Conservation (phyloP, 2,888 invertebrate species). For the Lapara coniferarum region DNA sequence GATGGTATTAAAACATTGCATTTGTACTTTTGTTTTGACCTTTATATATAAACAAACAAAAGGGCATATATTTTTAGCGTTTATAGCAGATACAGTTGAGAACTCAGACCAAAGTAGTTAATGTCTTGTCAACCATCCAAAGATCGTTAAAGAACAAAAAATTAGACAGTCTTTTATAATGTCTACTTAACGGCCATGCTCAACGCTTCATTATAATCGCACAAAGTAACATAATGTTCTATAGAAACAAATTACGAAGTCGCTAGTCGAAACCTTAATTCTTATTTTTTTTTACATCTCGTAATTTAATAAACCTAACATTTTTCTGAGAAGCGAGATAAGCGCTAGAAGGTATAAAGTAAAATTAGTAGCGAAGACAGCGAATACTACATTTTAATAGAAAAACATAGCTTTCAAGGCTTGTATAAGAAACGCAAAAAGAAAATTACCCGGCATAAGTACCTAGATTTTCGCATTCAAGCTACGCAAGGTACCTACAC, state of each 20-base stretch:
- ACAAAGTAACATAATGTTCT: not conserved
- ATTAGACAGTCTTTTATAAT: not conserved
- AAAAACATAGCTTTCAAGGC: not conserved
- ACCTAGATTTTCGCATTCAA: not conserved
- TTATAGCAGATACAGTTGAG: not conserved
- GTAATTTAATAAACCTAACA: not conserved
- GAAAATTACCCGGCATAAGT: not conserved
- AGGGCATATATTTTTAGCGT: constrained; percentile 3
- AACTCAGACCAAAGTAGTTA: not conserved
- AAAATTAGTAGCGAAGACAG: not conserved
- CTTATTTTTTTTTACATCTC: not conserved
- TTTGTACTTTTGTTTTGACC: not conserved
- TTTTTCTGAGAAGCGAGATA: constrained; percentile 5
- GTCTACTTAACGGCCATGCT: no score
- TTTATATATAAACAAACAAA: not conserved
- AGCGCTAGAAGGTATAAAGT: not conserved
- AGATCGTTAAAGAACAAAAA: not conserved
- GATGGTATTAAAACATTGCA: no score
- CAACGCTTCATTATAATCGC: not conserved
- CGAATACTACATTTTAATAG: not conserved
- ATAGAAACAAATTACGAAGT: not conserved
- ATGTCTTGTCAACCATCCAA: constrained; percentile 9
- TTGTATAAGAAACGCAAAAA: not conserved
- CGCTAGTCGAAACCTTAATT: not conserved
- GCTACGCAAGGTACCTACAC: not conserved